Evolutionary conservation across 1,140 invertebrate genomes (phyloP).

Genomic region (Sesamia nonagrioides): DNA sequence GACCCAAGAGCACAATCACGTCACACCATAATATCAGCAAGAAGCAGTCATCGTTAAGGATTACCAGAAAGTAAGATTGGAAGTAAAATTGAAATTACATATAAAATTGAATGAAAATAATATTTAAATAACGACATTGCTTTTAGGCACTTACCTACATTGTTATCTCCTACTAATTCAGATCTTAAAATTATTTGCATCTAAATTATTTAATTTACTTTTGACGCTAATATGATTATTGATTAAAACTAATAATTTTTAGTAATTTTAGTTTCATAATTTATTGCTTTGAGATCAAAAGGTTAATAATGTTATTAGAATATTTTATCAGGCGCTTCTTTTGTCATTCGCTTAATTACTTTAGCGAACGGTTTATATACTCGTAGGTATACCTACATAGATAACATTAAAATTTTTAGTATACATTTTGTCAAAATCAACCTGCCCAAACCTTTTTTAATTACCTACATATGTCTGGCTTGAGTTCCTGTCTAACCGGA

Average conservation of each 20-base stretch:
- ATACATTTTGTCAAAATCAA: background rate
- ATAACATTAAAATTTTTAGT: background rate
- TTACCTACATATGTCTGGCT: too few relatives aligned
- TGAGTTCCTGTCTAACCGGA: too few relatives aligned
- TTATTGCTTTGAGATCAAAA: constrained; percentile 2
- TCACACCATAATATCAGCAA: too few relatives aligned
- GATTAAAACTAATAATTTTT: constrained; percentile 19
- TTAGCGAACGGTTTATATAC: background rate
- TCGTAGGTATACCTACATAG: background rate
- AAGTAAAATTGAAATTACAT: too few relatives aligned
- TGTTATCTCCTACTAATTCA: background rate
- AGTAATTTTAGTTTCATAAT: constrained; percentile 14
- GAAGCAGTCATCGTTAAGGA: too few relatives aligned
- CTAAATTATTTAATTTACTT: constrained; percentile 19
- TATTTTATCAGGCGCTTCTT: constrained; percentile 27
- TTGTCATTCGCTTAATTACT: constrained; percentile 16
- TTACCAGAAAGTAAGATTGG: too few relatives aligned
- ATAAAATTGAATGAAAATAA: background rate
- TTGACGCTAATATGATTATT: constrained; percentile 8
- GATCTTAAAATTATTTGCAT: constrained; percentile 16
- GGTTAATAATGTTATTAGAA: constrained; percentile 31
- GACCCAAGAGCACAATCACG: too few relatives aligned
- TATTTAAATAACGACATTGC: background rate
- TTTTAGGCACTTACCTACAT: too few relatives aligned
- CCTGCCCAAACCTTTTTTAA: too few relatives aligned